phyloP scores from a whole-genome alignment of 1,140 invertebrate genomes.

The Brachionus manjavacas region DNA sequence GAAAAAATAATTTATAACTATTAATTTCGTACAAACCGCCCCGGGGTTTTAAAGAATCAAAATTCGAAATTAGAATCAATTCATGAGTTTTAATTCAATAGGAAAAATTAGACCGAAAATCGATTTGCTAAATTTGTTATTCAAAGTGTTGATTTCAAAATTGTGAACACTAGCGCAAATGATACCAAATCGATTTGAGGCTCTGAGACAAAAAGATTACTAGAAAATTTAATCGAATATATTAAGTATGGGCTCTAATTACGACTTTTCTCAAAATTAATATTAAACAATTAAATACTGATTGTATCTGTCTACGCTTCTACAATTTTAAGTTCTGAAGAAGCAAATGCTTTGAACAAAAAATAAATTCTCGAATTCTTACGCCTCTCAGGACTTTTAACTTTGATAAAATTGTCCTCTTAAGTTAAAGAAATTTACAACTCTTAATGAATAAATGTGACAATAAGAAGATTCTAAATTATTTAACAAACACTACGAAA shows the following conservation, averaged over 20 bases:
- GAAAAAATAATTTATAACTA: background rate
- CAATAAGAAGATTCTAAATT: too few species aligned
- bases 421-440: too few species aligned
- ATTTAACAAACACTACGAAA: too few species aligned
- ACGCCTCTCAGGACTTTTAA: too few species aligned
- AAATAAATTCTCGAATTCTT: too few species aligned
- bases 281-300: background rate
- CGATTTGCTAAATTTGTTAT: background rate
- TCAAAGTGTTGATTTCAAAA: background rate
- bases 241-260: background rate
- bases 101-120: background rate
- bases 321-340: too few species aligned
- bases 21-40: background rate
- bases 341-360: too few species aligned
- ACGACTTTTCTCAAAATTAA: background rate
- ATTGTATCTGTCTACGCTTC: background rate
- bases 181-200: background rate
- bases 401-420: too few species aligned
- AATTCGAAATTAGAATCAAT: background rate
- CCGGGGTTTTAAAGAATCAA: background rate
- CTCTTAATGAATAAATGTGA: too few species aligned
- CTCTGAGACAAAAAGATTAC: background rate
- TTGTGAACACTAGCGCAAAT: background rate
- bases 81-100: slow-evolving; percentile 6
- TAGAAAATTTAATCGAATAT: background rate